Evolutionary conservation across 1,140 invertebrate genomes (phyloP), one percentile per base, ranked within the genome.

Genomic region (Drosophila saltans): DNA sequence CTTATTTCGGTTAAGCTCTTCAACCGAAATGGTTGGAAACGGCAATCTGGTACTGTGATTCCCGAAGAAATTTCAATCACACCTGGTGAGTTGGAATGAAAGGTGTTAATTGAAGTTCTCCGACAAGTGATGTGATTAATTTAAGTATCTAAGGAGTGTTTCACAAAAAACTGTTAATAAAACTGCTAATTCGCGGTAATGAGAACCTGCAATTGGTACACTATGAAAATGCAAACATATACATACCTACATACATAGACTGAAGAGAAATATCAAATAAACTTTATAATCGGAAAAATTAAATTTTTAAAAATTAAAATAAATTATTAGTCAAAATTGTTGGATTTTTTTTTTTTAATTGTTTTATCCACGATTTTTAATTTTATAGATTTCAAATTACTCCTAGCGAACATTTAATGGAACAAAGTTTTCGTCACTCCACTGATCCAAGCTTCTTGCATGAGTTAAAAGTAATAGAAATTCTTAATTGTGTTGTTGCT

Each of bases 51-150:
- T 36, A 33, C 16, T 58, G 30, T 58, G 11, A 39, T 21, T 52
- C 21, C 45, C 45, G 2, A 52, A 26, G 0, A 10, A 58, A 28
- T 48, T 75, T 68, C 33, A 30, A 75, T n/a, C 61, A 26, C 45
- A 52, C 45, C 45, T 52, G 48, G 64, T 68, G 41, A 62, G 52
- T 75, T 43, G 36, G 30, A 5, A 39, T 63, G 43, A 10, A 3
- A 55, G 56, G 73, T 81, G 69, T 68, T 64, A 66, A 77, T 74
- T 73, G 61, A 28, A 74, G 40, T n/a, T 73, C 39, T 58, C 69
- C 61, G 16, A 43, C n/a, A 28, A 45, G 26, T 75, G 45, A 28
- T 58, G 61, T 66, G 58, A 69, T 78, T 58, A 71, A 81, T 77
- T 41, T 52, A 26, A 26, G 21, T 59, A 70, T 63, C 40, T 63